Evolutionary conservation across 2,888 invertebrate genomes (phyloP).

Genomic region (Papilio demoleus): DNA sequence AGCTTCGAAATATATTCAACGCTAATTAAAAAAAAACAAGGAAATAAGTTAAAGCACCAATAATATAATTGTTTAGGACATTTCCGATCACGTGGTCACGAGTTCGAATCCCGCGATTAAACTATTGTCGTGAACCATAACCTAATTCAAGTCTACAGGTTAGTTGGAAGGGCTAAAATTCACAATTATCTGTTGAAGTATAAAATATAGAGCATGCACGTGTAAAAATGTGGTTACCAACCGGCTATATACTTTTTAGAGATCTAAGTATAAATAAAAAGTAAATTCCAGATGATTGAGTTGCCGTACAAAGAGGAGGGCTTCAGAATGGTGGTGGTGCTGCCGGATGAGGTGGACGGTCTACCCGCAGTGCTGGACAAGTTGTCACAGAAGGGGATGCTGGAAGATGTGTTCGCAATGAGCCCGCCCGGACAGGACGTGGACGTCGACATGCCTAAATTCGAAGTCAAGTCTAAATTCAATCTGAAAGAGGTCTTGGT

Average conservation of each 20-base stretch:
- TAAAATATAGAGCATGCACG: too few relatives aligned
- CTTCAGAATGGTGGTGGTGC: conserved; percentile 64
- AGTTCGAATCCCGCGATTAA: too few relatives aligned
- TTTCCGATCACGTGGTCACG: too few relatives aligned
- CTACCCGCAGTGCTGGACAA: conserved; percentile 57
- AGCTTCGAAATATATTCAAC: too few relatives aligned
- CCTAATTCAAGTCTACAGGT: too few relatives aligned
- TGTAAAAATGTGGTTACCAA: too few relatives aligned
- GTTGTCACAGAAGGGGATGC: conserved; percentile 53
- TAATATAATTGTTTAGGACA: too few relatives aligned
- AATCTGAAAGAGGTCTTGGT: conserved; percentile 58
- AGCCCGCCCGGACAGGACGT: conserved; percentile 49
- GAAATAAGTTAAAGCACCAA: too few relatives aligned
- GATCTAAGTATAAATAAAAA: neutral
- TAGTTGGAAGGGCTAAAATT: too few relatives aligned
- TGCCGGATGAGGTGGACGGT: conserved; percentile 60
- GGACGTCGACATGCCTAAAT: conserved; percentile 58
- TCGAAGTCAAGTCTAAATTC: conserved; percentile 57
- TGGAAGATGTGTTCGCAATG: conserved; percentile 56
- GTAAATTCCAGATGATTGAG: conserved; percentile 57
- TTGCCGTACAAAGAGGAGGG: conserved; percentile 62
- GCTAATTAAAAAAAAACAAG: too few relatives aligned
- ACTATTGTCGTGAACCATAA: too few relatives aligned
- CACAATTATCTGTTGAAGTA: too few relatives aligned
- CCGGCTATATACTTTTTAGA: neutral